Evolutionary conservation across 2,888 invertebrate species (phyloP).

Genomic region (Brachypalpus laphriformis): DNA sequence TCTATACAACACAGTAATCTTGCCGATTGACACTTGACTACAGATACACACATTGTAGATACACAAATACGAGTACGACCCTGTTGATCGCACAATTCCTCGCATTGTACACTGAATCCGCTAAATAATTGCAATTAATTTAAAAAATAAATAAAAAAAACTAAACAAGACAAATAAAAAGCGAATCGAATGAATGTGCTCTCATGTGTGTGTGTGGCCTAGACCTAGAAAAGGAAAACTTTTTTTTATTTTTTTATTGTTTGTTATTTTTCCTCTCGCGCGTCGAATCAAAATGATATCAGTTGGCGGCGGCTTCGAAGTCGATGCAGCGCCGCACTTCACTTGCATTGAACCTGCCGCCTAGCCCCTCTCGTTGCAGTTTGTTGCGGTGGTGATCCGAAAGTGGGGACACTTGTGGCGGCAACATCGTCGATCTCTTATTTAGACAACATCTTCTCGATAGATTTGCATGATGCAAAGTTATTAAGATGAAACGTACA

Average conservation of each 20-base stretch:
- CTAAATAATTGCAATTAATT: conserved; percentile 73
- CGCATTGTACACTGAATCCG: conserved; percentile 54
- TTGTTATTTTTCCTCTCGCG: conserved; percentile 75
- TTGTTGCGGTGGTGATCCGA: neutral
- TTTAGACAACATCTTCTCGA: neutral
- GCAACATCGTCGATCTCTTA: conserved; percentile 25
- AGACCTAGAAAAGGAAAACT: conserved; percentile 75
- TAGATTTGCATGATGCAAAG: conserved; percentile 5
- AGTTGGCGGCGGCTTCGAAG: conserved; percentile 52
- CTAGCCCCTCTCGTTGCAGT: neutral
- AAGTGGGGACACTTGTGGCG: conserved; percentile 25
- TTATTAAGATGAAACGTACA: conserved; percentile 23
- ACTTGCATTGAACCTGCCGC: conserved; percentile 32
- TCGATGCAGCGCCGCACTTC: conserved; percentile 53
- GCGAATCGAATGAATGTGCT: conserved; percentile 50
- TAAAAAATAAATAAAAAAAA: conserved; percentile 51
- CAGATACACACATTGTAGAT: too few relatives aligned
- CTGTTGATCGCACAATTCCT: conserved; percentile 59
- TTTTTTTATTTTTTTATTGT: conserved; percentile 62
- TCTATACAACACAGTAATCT: conserved; percentile 22
- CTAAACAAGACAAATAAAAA: conserved; percentile 31
- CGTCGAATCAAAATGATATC: conserved; percentile 75
- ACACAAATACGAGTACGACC: conserved; percentile 45
- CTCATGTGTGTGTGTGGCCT: conserved; percentile 70
- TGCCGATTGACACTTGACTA: conserved; percentile 28